Evolutionary conservation across 2,888 invertebrate genomes (phyloP).

Genomic region (Drosophila pseudotakahashii): DNA sequence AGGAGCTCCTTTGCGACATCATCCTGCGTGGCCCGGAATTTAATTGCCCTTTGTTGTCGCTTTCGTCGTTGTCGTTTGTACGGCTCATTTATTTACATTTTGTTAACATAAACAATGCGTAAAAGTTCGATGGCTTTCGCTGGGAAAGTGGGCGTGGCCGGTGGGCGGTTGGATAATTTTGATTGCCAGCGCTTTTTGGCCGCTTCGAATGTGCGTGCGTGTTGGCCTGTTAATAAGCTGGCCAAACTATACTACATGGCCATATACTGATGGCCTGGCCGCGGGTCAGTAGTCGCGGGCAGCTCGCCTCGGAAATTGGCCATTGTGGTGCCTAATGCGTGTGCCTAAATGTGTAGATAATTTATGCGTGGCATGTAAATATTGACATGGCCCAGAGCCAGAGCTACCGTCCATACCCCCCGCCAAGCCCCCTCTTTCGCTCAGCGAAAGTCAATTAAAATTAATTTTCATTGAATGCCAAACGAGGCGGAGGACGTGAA

Average conservation of each 20-base stretch:
- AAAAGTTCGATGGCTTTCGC: constrained; percentile 75
- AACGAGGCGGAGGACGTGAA: constrained; percentile 41
- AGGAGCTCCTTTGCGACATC: constrained; percentile 50
- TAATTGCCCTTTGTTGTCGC: constrained; percentile 79
- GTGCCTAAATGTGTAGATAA: constrained; percentile 64
- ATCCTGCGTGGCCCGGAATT: constrained; percentile 70
- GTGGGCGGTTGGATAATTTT: constrained; percentile 49
- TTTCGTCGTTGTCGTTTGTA: constrained; percentile 69
- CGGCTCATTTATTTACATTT: constrained; percentile 80
- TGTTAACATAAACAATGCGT: constrained; percentile 81
- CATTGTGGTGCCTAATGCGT: constrained; percentile 74
- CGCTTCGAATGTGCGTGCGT: constrained; percentile 56
- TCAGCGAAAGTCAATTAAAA: constrained; percentile 72
- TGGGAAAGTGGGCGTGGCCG: constrained; percentile 14
- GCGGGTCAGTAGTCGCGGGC: constrained; percentile 36
- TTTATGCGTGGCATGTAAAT: constrained; percentile 76
- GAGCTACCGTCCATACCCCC: neutral
- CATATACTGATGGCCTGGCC: neutral
- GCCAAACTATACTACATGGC: constrained; percentile 47
- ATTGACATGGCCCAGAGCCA: constrained; percentile 61
- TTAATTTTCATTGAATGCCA: constrained; percentile 61
- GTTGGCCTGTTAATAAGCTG: constrained; percentile 72
- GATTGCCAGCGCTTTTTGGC: constrained; percentile 63
- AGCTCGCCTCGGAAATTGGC: constrained; percentile 67
- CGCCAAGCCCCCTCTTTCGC: constrained; percentile 15